phyloP scores from a whole-genome alignment of 2,113 vertebrate genomes.

The Corydoras maculifer region DNA sequence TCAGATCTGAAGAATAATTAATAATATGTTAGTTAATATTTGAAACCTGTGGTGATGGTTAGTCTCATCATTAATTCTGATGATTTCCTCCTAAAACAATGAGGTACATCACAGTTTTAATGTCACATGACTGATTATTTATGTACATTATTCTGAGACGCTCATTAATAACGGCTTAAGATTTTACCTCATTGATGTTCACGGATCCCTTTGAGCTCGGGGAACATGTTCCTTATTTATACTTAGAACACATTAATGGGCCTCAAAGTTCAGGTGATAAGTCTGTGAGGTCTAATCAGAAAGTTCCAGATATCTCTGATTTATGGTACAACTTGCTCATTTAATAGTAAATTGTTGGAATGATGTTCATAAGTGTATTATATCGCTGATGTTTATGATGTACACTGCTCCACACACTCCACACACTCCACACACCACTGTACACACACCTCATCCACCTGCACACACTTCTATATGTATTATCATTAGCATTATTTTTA shows the following conservation, averaged over 20 bases:
- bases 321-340: slow-evolving; percentile 9
- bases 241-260: slow-evolving; percentile 55
- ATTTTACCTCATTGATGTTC: slow-evolving; percentile 52
- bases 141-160: background rate
- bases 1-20: background rate
- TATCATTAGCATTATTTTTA: too few relatives aligned
- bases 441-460: too few relatives aligned
- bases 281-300: slow-evolving; percentile 16
- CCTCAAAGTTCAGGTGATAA: slow-evolving; percentile 68
- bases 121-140: too few relatives aligned
- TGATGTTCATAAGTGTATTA: background rate
- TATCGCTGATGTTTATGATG: too few relatives aligned
- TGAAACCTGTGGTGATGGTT: slow-evolving; percentile 54
- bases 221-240: slow-evolving; percentile 49
- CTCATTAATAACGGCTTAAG: too few relatives aligned
- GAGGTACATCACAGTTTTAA: background rate
- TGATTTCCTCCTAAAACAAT: slow-evolving; percentile 11
- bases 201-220: slow-evolving; percentile 31
- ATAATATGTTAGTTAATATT: background rate
- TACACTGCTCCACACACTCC: too few relatives aligned
- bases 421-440: too few relatives aligned
- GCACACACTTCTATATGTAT: too few relatives aligned
- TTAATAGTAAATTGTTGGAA: slow-evolving; percentile 1
- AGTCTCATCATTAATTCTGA: slow-evolving; percentile 45
- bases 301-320: slow-evolving; percentile 24